Evolutionary conservation across 2,113 vertebrate species (phyloP).

Genomic region (Gallinago undulata): DNA sequence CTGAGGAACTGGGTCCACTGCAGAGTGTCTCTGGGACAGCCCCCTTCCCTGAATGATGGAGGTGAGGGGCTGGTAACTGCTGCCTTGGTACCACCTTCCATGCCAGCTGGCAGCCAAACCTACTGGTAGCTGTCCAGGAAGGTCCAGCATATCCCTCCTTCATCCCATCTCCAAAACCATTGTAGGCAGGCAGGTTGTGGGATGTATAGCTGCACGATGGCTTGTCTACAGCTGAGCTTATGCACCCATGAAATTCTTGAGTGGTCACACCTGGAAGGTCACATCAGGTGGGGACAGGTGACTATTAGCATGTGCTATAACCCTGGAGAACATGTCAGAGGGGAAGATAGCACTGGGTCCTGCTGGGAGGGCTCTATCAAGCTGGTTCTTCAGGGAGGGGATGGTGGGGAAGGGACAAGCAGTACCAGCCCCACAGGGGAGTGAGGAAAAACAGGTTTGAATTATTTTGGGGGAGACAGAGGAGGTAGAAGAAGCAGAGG

Average conservation of each 20-base stretch:
- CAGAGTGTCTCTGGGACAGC: background rate
- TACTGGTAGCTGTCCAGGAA: rapidly evolving
- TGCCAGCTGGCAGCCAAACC: background rate
- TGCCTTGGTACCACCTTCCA: background rate
- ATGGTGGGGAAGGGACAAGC: background rate
- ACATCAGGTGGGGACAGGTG: rapidly evolving
- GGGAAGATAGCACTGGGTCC: background rate
- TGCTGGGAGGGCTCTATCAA: background rate
- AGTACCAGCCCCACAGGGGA: background rate
- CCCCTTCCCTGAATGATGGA: rapidly evolving
- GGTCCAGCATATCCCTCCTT: background rate
- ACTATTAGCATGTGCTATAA: background rate
- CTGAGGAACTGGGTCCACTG: background rate
- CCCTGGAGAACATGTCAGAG: background rate
- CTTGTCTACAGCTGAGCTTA: background rate
- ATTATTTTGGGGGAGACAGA: background rate
- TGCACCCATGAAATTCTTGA: background rate
- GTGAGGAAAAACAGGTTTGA: background rate
- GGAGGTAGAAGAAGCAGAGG: background rate
- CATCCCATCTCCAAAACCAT: background rate
- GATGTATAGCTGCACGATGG: background rate
- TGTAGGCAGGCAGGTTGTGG: background rate
- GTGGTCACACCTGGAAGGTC: background rate
- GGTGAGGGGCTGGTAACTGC: background rate
- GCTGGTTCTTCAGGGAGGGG: background rate